Evolutionary conservation across 1,140 invertebrate genomes (phyloP).

Genomic region (Anastrepha obliqua): DNA sequence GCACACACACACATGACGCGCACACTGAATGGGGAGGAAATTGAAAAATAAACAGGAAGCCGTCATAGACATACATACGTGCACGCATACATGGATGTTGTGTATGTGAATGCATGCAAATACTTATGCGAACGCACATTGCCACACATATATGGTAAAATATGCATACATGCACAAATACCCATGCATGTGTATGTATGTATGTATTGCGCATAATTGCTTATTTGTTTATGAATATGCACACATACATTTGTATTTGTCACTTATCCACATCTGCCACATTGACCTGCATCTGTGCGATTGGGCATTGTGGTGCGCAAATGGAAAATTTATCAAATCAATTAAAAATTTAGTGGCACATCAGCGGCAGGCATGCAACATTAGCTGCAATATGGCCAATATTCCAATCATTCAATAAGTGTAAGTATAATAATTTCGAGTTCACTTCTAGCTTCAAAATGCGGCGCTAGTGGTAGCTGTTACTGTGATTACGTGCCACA

Average conservation of each 20-base stretch:
- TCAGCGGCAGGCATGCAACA: neutral
- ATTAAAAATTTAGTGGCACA: constrained; percentile 39
- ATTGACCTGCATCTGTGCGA: neutral
- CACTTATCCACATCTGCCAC: neutral
- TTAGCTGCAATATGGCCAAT: neutral
- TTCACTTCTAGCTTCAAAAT: no score
- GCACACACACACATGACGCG: neutral
- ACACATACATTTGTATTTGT: neutral
- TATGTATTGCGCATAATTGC: neutral
- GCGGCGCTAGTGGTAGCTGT: no score
- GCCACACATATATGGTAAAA: no score
- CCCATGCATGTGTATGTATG: neutral
- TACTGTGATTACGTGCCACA: no score
- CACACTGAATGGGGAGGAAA: neutral
- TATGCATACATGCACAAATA: no score
- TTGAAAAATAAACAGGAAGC: neutral
- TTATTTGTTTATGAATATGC: neutral
- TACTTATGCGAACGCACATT: no score
- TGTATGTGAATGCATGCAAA: neutral
- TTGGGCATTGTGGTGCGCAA: neutral
- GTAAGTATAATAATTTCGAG: neutral
- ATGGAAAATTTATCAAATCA: constrained; percentile 13
- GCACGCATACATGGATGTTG: neutral
- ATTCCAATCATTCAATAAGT: neutral
- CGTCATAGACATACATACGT: no score